phyloP scores from a whole-genome alignment of 2,888 invertebrate genomes.

The Eupsilia transversa region DNA sequence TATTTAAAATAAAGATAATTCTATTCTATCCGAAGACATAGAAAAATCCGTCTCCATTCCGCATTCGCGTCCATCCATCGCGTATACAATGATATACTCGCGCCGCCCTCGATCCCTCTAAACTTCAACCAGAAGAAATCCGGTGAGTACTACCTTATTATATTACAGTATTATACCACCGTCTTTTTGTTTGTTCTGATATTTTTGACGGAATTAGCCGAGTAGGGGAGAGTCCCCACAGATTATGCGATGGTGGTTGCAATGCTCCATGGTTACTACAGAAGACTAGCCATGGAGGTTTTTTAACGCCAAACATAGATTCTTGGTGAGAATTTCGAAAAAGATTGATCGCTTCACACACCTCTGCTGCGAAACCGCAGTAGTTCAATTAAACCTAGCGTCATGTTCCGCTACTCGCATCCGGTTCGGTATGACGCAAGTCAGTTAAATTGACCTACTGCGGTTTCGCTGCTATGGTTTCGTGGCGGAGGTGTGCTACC shows the following conservation, averaged over 20 bases:
- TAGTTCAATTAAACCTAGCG: too few relatives aligned
- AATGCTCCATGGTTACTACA: too few relatives aligned
- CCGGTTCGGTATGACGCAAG: too few relatives aligned
- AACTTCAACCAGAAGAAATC: slow-evolving; percentile 77
- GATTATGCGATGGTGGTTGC: slow-evolving; percentile 6
- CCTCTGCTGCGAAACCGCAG: too few relatives aligned
- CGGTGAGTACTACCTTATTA: slow-evolving; percentile 74
- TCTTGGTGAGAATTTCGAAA: not conserved
- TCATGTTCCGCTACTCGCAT: too few relatives aligned
- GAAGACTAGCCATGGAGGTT: not conserved
- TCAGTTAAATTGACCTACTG: too few relatives aligned
- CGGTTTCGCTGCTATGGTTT: too few relatives aligned
- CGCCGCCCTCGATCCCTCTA: slow-evolving; percentile 67
- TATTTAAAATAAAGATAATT: too few relatives aligned
- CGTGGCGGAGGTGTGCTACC: too few relatives aligned
- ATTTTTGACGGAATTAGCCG: slow-evolving; percentile 29
- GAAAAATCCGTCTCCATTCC: slow-evolving; percentile 35
- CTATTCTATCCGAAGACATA: too few relatives aligned
- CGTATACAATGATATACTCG: slow-evolving; percentile 57
- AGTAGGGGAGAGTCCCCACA: not conserved
- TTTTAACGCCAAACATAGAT: not conserved
- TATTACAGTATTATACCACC: slow-evolving; percentile 56
- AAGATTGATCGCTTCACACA: not conserved
- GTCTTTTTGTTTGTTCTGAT: slow-evolving; percentile 64
- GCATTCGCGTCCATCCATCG: slow-evolving; percentile 12